These are phyloP conservation scores for Sylvilagus floridanus DNA, from an alignment of 2,797 vertebrate genomes.

Conservation along the genomic window DNA sequence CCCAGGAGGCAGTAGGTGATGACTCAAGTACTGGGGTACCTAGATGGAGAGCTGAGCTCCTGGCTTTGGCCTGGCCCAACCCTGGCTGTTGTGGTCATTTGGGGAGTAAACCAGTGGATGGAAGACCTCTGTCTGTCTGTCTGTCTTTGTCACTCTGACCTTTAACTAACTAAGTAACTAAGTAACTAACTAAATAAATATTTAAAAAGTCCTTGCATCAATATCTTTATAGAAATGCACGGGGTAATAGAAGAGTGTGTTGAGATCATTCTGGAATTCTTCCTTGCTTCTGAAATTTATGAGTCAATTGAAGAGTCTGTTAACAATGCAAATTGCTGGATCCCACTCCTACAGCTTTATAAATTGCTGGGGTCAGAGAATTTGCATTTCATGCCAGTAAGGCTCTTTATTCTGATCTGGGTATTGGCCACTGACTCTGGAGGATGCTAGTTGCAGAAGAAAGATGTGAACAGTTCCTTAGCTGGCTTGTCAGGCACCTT, in stretches of 20 bases:
- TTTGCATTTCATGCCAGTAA: neutral
- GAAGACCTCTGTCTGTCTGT: too few relatives aligned
- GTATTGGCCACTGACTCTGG: neutral
- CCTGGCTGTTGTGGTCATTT: too few relatives aligned
- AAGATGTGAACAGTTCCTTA: neutral
- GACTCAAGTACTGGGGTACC: too few relatives aligned
- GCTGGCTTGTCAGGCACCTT: neutral
- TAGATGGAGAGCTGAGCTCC: too few relatives aligned
- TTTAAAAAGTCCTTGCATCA: neutral
- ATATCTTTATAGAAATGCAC: neutral
- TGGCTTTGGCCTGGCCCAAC: too few relatives aligned
- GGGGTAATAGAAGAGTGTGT: neutral
- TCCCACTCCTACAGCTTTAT: constrained; percentile 8
- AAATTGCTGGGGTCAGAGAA: constrained; percentile 16
- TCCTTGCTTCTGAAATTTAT: constrained; percentile 29
- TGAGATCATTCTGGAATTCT: neutral
- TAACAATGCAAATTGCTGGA: constrained; percentile 9
- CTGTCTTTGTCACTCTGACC: too few relatives aligned
- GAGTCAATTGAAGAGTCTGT: neutral
- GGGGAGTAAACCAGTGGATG: too few relatives aligned
- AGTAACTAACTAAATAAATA: too few relatives aligned
- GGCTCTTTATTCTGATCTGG: neutral
- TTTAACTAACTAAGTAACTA: too few relatives aligned
- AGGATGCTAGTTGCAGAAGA: neutral
- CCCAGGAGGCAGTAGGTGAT: too few relatives aligned